Evolutionary conservation across 2,888 invertebrate genomes (phyloP), one percentile per base, ranked within the genome.

Genomic region (Eristalis tenax): DNA sequence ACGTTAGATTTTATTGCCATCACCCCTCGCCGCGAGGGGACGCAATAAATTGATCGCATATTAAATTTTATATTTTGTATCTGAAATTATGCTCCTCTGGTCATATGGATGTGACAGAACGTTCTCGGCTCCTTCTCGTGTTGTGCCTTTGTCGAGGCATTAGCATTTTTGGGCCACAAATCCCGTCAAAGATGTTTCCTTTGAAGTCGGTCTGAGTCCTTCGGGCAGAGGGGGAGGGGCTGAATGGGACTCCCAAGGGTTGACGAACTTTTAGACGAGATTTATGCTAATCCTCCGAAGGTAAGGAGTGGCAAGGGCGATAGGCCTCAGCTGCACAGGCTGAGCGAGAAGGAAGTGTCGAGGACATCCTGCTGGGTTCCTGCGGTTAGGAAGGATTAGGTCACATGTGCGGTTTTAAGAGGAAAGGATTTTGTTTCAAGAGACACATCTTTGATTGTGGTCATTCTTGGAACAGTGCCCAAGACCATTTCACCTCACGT

Each of bases 11-110:
- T 50, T 50, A 50, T 69, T 68, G 63, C 38, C 18, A 32, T 15
- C 63, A 2, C 56, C 50, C 50, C 4, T n/a, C 56, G 26, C 18
- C 1, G n/a, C 43, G n/a, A 43, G 0, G 43, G 77, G 50, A 50
- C 13, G 77, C 63, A 70, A 64, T 64, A 70, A 69, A 77, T 70
- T 77, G 77, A 77, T 77, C 77, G 69, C 69, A 63, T 77, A 77
- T 69, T 69, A 69, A 63, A 70, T 77, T 77, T 77, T 69, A 77
- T 69, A 61, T 76, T 76, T 76, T 68, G 23, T 76, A n/a, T 18
- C 43, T 66, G 26, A 68, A 32, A 18, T 10, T 8, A 18, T 18
- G 23, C 18, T 18, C 1, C 26, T 43, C 40, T 18, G 22, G 63
- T 43, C 43, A 40, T 15, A 63, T 40, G 43, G 61, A 43, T 28